Evolutionary conservation across 2,113 vertebrate species (phyloP).

Genomic region (Elachura formosa): DNA sequence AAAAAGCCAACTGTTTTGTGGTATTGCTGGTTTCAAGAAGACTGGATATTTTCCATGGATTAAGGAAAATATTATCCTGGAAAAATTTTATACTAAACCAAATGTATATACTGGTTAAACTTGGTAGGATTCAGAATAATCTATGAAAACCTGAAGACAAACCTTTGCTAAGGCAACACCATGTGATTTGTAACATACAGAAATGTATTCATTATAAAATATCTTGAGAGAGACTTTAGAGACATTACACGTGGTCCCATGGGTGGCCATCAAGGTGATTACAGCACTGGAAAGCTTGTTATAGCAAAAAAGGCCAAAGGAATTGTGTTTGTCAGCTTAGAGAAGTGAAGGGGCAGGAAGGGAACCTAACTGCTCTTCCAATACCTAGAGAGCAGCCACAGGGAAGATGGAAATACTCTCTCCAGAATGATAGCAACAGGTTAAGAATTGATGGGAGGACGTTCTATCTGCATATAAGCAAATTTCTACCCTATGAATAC

Average conservation of each 20-base stretch:
- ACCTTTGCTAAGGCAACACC: not conserved
- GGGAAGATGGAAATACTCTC: not conserved
- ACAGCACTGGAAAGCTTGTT: not conserved
- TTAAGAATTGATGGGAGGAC: not conserved
- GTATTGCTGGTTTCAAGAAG: not conserved
- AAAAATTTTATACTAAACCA: slow-evolving; percentile 11
- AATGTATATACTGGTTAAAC: slow-evolving; percentile 7
- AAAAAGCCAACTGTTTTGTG: slow-evolving; percentile 45
- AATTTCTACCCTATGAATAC: not conserved
- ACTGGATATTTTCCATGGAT: slow-evolving; percentile 22
- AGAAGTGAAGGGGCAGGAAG: not conserved
- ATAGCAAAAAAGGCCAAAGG: not conserved
- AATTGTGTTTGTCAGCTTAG: not conserved
- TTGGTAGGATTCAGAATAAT: not conserved
- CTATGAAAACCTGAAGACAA: not conserved
- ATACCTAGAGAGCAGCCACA: not conserved
- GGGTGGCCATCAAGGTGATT: not conserved
- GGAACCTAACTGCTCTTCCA: not conserved
- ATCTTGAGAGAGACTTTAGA: not conserved
- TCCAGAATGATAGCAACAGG: not conserved
- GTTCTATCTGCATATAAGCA: not conserved
- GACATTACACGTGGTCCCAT: not conserved
- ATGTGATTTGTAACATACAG: not conserved
- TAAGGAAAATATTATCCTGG: not conserved
- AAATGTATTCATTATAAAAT: not conserved